Evolutionary conservation across 2,888 invertebrate species (phyloP), one percentile per base, ranked within the genome.

Genomic region (Anoplius nigerrimus): DNA sequence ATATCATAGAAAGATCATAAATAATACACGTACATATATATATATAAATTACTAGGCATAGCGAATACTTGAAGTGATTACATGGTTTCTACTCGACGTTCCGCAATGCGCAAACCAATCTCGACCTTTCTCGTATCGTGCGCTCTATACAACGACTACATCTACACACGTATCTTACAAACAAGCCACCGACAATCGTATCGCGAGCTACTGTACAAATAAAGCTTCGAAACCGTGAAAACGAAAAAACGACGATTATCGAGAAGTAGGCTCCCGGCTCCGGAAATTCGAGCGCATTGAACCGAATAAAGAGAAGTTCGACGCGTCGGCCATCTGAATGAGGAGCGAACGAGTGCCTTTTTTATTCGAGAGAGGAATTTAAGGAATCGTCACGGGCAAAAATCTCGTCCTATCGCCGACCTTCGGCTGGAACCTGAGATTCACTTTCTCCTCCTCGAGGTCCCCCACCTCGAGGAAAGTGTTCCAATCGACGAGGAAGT

Each of bases 401-500:
- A 96, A 96, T 89, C 94, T 92, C 75, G 93, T 92, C 21, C 94
- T 93, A 88, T 96, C 95, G 0, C 96, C 96, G 51, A 93, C 91
- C 89, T 94, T 95, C 0, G 95, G 95, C 77, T 94, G 93, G 80
- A 96, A 94, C 81, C 94, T 92, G 78, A 96, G 92, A 81, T 95
- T 94, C 0, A 96, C 94, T 89, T 94, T 93, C 43, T 91, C 92
- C 72, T 92, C 92, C 46, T 92, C 94, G 21, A 94, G 94, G 76
- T 92, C 92, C 13, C 95, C 96, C 2, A 96, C 95, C 89, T 95
- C 95, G 18, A 96, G 90, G 83, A 96, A 96, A 62, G 94, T 92
- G 83, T 96, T 96, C 95, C 95, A 95, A 84, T 96, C 96, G 6
- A 95, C 90, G 83, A 96, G 91, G 90, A 95, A 96, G 85, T 96